Conservation (phyloP, 2,113 vertebrate genomes). For the Hyaena hyaena region DNA sequence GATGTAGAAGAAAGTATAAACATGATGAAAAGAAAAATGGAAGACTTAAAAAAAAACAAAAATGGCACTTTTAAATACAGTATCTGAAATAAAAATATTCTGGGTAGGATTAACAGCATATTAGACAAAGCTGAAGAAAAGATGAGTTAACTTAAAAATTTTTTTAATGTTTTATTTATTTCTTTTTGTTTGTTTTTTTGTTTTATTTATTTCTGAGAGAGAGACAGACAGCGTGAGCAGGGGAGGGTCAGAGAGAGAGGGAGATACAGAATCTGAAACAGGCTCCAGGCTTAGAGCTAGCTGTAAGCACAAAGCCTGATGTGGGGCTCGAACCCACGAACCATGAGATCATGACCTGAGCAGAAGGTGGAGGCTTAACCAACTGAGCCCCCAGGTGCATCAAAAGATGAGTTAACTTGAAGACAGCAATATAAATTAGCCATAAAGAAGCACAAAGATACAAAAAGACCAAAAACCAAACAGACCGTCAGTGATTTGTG, state of each 20-base stretch:
- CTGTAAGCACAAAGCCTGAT: no score
- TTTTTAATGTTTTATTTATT: no score
- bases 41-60: background rate
- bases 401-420: background rate
- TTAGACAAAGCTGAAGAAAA: background rate
- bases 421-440: background rate
- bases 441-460: background rate
- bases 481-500: background rate
- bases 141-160: background rate
- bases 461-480: background rate
- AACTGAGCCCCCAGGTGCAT: no score
- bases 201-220: no score
- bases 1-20: conserved; percentile 1
- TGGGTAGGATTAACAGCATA: background rate
- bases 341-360: no score
- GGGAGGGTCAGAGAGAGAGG: no score
- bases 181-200: no score
- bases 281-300: no score
- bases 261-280: no score
- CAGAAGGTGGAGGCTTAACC: no score
- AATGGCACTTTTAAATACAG: background rate
- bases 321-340: no score
- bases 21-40: background rate
- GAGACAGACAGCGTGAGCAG: no score
- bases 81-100: background rate